Evolutionary conservation across 2,888 invertebrate genomes (phyloP), one percentile per base, ranked within the genome.

Genomic region (Drosophila diplacantha): DNA sequence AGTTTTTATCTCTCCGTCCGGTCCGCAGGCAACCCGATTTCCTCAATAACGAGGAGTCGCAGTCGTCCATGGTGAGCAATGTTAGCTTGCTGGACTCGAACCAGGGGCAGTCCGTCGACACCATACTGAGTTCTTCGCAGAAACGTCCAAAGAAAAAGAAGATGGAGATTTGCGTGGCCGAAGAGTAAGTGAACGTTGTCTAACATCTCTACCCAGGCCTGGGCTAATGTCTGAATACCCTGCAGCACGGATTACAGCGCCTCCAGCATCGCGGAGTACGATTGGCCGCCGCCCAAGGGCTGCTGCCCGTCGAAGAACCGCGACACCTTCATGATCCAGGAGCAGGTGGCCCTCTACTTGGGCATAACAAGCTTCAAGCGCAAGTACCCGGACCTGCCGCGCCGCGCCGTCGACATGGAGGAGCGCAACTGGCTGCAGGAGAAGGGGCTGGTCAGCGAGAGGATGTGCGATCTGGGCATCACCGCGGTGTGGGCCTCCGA

Each of bases 291-390:
- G 31, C 91, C 89, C 84, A 85, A 89, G 55, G 88, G 88, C 24
- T 87, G 88, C 66, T 88, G 91, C 89, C 77, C 91, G 87, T 73
- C 92, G 9, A 87, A 87, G 58, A 87, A 87, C 79, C 87, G 92
- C 49, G 94, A 97, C 81, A 94, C 95, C 50, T 96, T 93, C 89
- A 96, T 98, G 94, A 92, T 98, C 61, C 97, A 99, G 88, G 99
- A 99, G 87, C 99, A 92, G 95, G 94, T 99, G 67, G 96, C 97
- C 0, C 95, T 97, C 86, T 98, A 95, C 89, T 91, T 99, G 67
- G 95, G 95, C 37, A 95, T 99, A 32, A 98, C 97, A 86, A 97
- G 98, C 60, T 99, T 99, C 88, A 98, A 98, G 88, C 91, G 99
- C 71, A 97, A 98, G 85, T 96, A 96, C 89, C 94, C 96, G n/a